These are phyloP conservation scores for Choloepus didactylus DNA, from an alignment of 2,797 vertebrate genomes.

Conservation along the genomic window DNA sequence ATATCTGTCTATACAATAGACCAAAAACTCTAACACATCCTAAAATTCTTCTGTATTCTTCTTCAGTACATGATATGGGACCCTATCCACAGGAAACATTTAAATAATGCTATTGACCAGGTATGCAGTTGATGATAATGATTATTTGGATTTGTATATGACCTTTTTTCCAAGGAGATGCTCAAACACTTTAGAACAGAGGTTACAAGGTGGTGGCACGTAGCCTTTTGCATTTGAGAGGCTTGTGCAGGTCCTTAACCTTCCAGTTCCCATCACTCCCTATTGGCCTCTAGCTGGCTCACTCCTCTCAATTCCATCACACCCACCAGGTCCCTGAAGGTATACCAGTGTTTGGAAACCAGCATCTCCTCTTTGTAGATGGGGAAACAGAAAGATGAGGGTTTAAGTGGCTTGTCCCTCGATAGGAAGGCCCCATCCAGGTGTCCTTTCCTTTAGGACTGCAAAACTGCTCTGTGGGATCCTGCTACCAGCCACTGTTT, in stretches of 20 bases:
- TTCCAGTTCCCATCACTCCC: not conserved
- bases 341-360: not conserved
- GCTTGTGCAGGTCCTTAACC: not conserved
- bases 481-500: not conserved
- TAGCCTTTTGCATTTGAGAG: not conserved
- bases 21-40: not conserved
- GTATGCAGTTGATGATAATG: not conserved
- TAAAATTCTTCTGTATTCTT: slow-evolving; percentile 8
- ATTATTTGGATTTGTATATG: not conserved
- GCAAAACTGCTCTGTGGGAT: not conserved
- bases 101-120: not conserved
- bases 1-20: not conserved
- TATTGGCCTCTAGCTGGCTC: not conserved
- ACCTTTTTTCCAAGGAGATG: not conserved
- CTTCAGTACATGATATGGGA: not conserved
- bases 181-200: not conserved
- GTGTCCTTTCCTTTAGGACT: not conserved
- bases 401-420: not conserved
- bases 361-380: not conserved
- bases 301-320: not conserved
- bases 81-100: not conserved
- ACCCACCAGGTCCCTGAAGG: not conserved
- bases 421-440: rapidly evolving
- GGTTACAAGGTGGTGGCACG: not conserved
- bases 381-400: not conserved